These are phyloP conservation scores for Mesodorylaimus sp. DNA, from an alignment of 2,888 invertebrate species.

Conservation along the genomic window DNA sequence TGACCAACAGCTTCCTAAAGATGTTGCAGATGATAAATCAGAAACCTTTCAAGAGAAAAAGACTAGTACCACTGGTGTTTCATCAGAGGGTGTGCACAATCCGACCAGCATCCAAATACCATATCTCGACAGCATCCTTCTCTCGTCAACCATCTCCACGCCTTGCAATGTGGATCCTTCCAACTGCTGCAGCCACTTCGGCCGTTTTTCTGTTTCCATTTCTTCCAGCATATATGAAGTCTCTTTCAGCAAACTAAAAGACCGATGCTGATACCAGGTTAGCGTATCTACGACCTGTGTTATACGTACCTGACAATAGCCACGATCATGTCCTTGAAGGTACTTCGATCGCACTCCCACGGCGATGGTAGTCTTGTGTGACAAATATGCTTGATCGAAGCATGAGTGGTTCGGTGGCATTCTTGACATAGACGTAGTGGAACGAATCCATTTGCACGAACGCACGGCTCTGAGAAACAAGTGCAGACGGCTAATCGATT, in stretches of 20 bases:
- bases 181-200: constrained; percentile 29
- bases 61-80: constrained; percentile 33
- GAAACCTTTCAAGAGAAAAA: not conserved
- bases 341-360: constrained; percentile 71
- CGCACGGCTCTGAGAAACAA: constrained; percentile 90
- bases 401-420: constrained; percentile 1
- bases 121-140: constrained; percentile 72
- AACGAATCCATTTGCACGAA: constrained; percentile 81
- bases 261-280: too few relatives aligned
- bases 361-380: constrained; percentile 68
- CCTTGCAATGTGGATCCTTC: constrained; percentile 20
- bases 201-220: constrained; percentile 17
- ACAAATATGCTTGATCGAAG: constrained; percentile 49
- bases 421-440: constrained; percentile 53
- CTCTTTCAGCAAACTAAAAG: constrained; percentile 55
- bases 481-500: constrained; percentile 82
- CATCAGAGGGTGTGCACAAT: constrained; percentile 43
- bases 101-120: constrained; percentile 94
- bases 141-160: constrained; percentile 51
- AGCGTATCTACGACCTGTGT: not conserved
- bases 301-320: constrained; percentile 59
- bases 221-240: constrained; percentile 40
- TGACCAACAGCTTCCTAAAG: constrained; percentile 50
- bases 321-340: constrained; percentile 79
- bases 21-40: not conserved